Conservation (phyloP, 35 echinoderm and acorn worm species). For the Apostichopus japonicus region DNA sequence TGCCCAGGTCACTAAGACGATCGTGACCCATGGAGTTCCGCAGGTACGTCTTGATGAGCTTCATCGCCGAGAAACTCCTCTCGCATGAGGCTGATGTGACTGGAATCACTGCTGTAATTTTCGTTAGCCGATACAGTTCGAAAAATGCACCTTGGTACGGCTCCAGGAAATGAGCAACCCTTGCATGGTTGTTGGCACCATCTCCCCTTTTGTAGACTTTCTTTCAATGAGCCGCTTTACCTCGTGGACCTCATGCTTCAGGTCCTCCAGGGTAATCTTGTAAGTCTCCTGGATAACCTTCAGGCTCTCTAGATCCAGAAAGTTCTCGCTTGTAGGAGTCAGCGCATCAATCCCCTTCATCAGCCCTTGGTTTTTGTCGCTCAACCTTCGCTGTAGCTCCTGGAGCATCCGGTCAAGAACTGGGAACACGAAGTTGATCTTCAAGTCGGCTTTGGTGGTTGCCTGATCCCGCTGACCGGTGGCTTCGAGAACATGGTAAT, state of each 20-base stretch:
- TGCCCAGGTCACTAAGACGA: slow-evolving; percentile 38
- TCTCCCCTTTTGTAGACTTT: slow-evolving; percentile 4
- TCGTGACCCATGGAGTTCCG: slow-evolving; percentile 38
- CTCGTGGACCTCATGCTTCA: slow-evolving; percentile 31
- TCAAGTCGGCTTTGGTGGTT: slow-evolving; percentile 1
- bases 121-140: slow-evolving; percentile 24
- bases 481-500: neutral
- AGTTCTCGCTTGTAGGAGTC: slow-evolving; percentile 40
- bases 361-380: slow-evolving; percentile 20
- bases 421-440: slow-evolving; percentile 5
- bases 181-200: slow-evolving; percentile 31
- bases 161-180: slow-evolving; percentile 16
- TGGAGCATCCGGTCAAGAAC: slow-evolving; percentile 18
- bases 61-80: slow-evolving; percentile 39
- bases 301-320: slow-evolving; percentile 5
- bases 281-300: slow-evolving; percentile 20
- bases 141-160: slow-evolving; percentile 19
- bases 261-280: slow-evolving; percentile 21
- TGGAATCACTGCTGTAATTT: slow-evolving; percentile 17
- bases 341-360: slow-evolving; percentile 4
- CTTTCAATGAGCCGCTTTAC: slow-evolving; percentile 27
- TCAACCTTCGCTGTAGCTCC: slow-evolving; percentile 12
- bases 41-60: slow-evolving; percentile 37
- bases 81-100: slow-evolving; percentile 27
- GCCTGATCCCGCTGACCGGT: neutral